Conservation (phyloP, 2,888 invertebrate genomes). For the Erebia epiphron region DNA sequence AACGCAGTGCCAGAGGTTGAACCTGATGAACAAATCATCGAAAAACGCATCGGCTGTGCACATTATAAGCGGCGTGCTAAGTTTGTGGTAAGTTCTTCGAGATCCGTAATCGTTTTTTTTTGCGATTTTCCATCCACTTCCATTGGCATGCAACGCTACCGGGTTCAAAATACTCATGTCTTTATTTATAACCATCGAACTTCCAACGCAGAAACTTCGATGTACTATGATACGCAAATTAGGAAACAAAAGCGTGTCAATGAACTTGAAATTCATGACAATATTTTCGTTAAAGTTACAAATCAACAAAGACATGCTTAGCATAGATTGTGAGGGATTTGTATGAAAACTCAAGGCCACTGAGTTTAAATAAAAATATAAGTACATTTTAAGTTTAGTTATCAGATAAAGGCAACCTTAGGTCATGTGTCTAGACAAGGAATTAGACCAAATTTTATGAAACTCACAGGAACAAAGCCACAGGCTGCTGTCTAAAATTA, state of each 20-base stretch:
- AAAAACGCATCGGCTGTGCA: constrained; percentile 87
- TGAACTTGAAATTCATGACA: constrained; percentile 46
- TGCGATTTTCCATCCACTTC: neutral
- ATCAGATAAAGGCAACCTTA: no score
- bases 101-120: constrained; percentile 23
- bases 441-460: no score
- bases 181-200: constrained; percentile 61
- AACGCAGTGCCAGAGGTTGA: constrained; percentile 42
- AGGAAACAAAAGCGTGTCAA: constrained; percentile 66
- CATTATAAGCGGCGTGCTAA: constrained; percentile 93
- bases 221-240: constrained; percentile 51
- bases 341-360: neutral
- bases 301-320: neutral
- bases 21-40: constrained; percentile 50
- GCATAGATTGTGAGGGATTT: neutral
- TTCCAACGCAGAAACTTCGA: constrained; percentile 53
- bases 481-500: no score
- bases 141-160: constrained; percentile 17
- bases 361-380: constrained; percentile 1
- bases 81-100: constrained; percentile 87
- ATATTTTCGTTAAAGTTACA: neutral
- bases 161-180: constrained; percentile 53
- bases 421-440: no score
- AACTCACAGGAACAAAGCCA: no score
- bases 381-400: neutral